Percentiles rank a stretch among this genome's conserved stretches.
Conservation (phyloP, 2,113 vertebrate genomes). For the Sturnira hondurensis region DNA sequence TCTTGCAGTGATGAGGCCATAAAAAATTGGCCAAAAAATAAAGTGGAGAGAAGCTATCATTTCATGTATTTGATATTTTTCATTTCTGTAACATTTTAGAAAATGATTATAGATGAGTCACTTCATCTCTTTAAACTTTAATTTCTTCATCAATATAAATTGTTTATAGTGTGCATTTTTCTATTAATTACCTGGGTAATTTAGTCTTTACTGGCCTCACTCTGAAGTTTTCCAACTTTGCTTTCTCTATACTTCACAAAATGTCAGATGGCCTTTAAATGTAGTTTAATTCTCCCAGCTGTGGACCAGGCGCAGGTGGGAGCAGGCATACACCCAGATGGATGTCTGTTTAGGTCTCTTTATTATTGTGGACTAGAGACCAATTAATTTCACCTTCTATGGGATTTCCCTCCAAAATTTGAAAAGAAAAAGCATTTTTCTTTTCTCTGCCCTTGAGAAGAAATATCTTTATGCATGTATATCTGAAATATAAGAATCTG, state of each 20-base stretch:
- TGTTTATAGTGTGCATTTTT: not conserved
- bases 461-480: not conserved
- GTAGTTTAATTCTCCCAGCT: not conserved
- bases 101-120: not conserved
- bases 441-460: not conserved
- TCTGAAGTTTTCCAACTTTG: not conserved
- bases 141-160: not conserved
- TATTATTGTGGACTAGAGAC: not conserved
- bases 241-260: not conserved
- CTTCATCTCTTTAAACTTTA: not conserved
- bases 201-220: not conserved
- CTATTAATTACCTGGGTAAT: not conserved
- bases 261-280: not conserved
- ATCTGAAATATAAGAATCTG: not conserved
- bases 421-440: not conserved
- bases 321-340: not conserved
- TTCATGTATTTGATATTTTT: not conserved
- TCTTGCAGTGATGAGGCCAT: not conserved
- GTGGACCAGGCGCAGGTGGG: not conserved
- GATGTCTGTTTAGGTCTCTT: not conserved
- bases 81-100: not conserved
- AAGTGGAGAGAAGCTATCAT: not conserved
- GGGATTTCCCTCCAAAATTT: not conserved
- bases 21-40: not conserved
- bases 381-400: not conserved